phyloP scores from a whole-genome alignment of 2,888 invertebrate species.

The Lapara coniferarum region DNA sequence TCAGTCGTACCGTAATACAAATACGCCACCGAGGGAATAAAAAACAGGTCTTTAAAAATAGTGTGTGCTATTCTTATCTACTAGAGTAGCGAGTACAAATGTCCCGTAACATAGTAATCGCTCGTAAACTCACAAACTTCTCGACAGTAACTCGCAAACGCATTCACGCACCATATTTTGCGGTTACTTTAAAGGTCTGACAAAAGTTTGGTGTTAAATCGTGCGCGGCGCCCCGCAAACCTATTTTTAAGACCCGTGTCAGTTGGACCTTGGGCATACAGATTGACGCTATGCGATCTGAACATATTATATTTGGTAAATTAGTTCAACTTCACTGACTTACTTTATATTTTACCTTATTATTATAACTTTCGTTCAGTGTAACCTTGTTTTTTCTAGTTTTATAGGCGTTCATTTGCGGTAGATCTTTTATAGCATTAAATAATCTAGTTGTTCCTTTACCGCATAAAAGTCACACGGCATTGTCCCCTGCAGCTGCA shows the following conservation, averaged over 20 bases:
- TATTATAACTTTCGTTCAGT: background rate
- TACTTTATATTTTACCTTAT: background rate
- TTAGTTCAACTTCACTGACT: too few species aligned
- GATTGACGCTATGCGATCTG: background rate
- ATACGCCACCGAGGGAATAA: too few species aligned
- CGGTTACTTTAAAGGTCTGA: constrained; percentile 38
- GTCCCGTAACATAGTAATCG: constrained; percentile 35
- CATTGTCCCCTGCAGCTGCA: too few species aligned
- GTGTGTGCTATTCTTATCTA: too few species aligned
- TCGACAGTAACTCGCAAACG: constrained; percentile 24
- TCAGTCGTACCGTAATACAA: too few species aligned
- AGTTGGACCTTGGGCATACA: constrained; percentile 21
- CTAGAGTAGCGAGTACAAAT: constrained; percentile 21
- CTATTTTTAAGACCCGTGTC: constrained; percentile 34
- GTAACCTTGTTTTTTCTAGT: too few species aligned
- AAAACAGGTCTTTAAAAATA: too few species aligned
- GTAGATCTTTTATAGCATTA: too few species aligned
- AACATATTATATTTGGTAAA: background rate
- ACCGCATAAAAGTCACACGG: too few species aligned
- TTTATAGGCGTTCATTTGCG: too few species aligned
- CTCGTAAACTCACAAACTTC: constrained; percentile 30
- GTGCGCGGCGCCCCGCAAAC: constrained; percentile 34
- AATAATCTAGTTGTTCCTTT: too few species aligned
- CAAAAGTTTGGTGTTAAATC: constrained; percentile 41
- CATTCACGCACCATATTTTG: constrained; percentile 37